phyloP scores from a whole-genome alignment of 2,888 invertebrate species.

The Crioceris asparagi region DNA sequence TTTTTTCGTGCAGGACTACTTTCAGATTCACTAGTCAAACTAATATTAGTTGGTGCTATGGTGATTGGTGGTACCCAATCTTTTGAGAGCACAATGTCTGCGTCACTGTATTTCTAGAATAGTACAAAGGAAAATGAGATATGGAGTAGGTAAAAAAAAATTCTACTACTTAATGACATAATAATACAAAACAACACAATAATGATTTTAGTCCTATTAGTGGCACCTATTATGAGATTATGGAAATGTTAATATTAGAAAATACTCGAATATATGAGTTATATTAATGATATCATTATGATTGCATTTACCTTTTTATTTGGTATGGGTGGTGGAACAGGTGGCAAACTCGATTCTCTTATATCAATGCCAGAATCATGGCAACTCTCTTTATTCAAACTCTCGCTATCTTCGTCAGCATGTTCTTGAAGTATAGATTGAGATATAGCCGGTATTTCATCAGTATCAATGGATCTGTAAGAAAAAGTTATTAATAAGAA shows the following conservation, averaged over 20 bases:
- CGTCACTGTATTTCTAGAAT: constrained; percentile 66
- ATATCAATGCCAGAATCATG: constrained; percentile 87
- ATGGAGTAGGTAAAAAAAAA: too few species aligned
- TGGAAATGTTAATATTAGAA: too few species aligned
- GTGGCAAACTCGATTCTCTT: constrained; percentile 51
- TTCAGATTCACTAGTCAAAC: constrained; percentile 41
- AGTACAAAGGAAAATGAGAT: too few species aligned
- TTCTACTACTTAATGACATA: too few species aligned
- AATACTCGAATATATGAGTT: too few species aligned
- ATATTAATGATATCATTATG: too few species aligned
- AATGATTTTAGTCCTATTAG: too few species aligned
- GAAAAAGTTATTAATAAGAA: constrained; percentile 1
- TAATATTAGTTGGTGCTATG: constrained; percentile 57
- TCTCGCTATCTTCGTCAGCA: constrained; percentile 44
- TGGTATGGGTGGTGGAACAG: constrained; percentile 29
- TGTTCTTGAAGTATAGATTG: constrained; percentile 29
- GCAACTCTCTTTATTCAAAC: constrained; percentile 71
- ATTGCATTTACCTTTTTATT: constrained; percentile 51
- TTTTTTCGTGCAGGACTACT: constrained; percentile 52
- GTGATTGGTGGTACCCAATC: constrained; percentile 83
- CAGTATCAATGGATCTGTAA: constrained; percentile 35
- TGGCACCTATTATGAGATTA: too few species aligned
- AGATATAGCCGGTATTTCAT: constrained; percentile 31
- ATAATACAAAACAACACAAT: too few species aligned
- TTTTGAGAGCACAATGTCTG: constrained; percentile 76